phyloP scores from a whole-genome alignment of 2,888 invertebrate species.

The Nysson spinosus region DNA sequence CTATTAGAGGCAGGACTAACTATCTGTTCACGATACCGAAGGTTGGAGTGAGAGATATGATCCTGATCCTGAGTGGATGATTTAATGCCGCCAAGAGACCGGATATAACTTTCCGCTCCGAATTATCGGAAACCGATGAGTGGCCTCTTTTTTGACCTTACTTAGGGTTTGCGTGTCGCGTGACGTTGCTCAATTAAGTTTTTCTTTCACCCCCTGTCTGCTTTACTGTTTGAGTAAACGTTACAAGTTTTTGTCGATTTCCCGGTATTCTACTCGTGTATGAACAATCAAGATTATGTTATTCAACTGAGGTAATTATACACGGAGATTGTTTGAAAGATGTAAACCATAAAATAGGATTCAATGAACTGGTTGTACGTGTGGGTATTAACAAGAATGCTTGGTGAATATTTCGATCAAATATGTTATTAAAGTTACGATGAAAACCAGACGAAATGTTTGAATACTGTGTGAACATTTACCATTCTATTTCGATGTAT shows the following conservation, averaged over 20 bases:
- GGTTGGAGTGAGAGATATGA: conserved; percentile 50
- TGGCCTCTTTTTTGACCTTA: conserved; percentile 18
- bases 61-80: conserved; percentile 48
- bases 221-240: not conserved
- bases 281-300: too few relatives aligned
- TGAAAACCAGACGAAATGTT: not conserved
- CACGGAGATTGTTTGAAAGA: not conserved
- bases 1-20: conserved; percentile 49
- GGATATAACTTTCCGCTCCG: conserved; percentile 44
- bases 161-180: conserved; percentile 44
- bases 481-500: conserved; percentile 5
- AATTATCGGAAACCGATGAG: conserved; percentile 61
- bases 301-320: too few relatives aligned
- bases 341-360: too few relatives aligned
- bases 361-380: too few relatives aligned
- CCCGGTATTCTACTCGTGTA: not conserved
- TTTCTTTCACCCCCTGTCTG: not conserved
- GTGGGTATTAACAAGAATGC: too few relatives aligned
- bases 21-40: conserved; percentile 46
- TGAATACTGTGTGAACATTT: too few relatives aligned
- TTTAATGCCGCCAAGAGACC: conserved; percentile 38
- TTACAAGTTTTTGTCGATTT: conserved; percentile 16
- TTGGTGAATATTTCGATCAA: too few relatives aligned
- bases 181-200: conserved; percentile 54
- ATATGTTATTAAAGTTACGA: too few relatives aligned